Percentiles rank a stretch among this genome's conserved stretches.
Conservation (phyloP, 2,797 vertebrate genomes). For the Smutsia temminckii region DNA sequence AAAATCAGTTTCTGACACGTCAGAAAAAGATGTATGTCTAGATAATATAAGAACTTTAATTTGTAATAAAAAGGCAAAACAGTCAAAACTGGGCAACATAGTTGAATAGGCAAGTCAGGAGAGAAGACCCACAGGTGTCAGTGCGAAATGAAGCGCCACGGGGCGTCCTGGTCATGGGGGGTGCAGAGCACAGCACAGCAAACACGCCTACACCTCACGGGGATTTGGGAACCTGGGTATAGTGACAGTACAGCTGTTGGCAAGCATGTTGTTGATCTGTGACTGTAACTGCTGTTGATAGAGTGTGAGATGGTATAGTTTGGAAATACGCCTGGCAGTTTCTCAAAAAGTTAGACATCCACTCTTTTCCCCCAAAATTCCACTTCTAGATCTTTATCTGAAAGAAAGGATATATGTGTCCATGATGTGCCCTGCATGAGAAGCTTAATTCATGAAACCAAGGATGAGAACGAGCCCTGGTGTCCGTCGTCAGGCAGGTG, state of each 20-base stretch:
- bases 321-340: not conserved
- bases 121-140: not conserved
- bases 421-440: not conserved
- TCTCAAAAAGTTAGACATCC: not conserved
- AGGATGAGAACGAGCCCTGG: not conserved
- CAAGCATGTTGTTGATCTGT: accelerated
- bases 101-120: not conserved
- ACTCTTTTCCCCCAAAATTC: too few relatives aligned
- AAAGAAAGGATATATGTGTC: not conserved
- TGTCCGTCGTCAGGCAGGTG: accelerated
- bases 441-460: accelerated
- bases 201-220: not conserved
- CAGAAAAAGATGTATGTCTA: not conserved
- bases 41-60: not conserved
- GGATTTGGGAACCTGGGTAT: too few relatives aligned
- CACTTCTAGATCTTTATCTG: too few relatives aligned
- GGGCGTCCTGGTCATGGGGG: not conserved
- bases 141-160: not conserved
- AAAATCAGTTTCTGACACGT: too few relatives aligned
- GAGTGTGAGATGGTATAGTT: not conserved
- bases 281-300: accelerated
- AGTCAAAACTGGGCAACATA: not conserved
- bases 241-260: accelerated
- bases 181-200: not conserved
- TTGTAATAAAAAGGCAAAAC: not conserved